Base-by-base conservation (phyloP, 2,113 vertebrate species). In the Apodemus sylvaticus region DNA sequence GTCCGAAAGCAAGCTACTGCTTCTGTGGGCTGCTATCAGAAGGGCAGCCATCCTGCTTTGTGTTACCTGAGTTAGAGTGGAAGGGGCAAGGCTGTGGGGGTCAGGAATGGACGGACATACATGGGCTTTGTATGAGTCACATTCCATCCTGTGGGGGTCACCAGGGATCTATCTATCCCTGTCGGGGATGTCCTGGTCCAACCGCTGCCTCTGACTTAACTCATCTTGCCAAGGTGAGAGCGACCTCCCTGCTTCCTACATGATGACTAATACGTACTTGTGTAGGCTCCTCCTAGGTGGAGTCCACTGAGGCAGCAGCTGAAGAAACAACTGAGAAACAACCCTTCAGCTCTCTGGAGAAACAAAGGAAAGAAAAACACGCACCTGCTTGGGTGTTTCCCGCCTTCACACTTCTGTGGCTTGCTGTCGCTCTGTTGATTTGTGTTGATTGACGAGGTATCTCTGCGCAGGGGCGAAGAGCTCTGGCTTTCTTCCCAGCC, bases 261-360 rank as follows among this genome's bases (percentile, higher is more conserved):
- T 62, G 68, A 8, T 24, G 88, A 51, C 90, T 95, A 71, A 95
- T 3, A 3, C 39, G 12, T 74, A 2, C 16, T 0, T 34, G 1
- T 55, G 1, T 24, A 97, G 97, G 45, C 93, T 96, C 93, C 89
- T 97, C 92, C 86, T 89, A 94, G 94, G 88, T 60, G 0, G 11
- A n/a, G 16, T 36, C 94, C 22, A 42, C 81, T 0, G n/a, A 60
- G 95, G n/a, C 86, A 39, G 60, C 71, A 22, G 76, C 90, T 34
- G 86, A 96, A 24, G 97, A 91, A 83, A 94, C 89, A 58, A n/a
- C n/a, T 0, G n/a, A 86, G 78, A 81, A 48, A 45, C 6, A 0
- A n/a, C 58, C 73, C 81, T n/a, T 20, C 51, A 16, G 78, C 53
- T 79, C 91, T 79, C 45, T 74, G 94, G 93, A 95, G 73, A 60